A percentile compares a stretch with the other conserved stretches of the same genome.
Conservation (phyloP, 2,113 vertebrate species). For the Cottus gobio region DNA sequence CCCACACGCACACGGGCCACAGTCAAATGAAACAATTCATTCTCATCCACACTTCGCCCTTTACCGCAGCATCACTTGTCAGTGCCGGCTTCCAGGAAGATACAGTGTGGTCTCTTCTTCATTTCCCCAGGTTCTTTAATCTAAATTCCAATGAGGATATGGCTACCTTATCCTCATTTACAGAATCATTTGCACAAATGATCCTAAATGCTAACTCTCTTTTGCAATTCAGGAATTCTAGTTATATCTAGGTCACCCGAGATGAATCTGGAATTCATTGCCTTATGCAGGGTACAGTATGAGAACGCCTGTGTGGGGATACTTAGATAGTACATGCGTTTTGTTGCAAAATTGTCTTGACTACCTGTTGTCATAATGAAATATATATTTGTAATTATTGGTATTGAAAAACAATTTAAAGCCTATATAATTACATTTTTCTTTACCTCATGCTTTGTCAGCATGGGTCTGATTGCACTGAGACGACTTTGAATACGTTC, state of each 20-base stretch:
- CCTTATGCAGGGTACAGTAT: background rate
- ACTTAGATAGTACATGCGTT: background rate
- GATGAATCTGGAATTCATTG: conserved; percentile 33
- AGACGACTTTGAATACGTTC: background rate
- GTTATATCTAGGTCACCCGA: conserved; percentile 33
- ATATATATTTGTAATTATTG: background rate
- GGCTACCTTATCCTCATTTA: conserved; percentile 39
- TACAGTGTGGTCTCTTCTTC: conserved; percentile 30
- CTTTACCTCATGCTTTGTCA: background rate
- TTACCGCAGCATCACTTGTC: conserved; percentile 19
- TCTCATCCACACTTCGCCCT: conserved; percentile 26
- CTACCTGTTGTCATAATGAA: background rate
- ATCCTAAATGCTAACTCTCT: conserved; percentile 29
- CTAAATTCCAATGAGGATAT: conserved; percentile 31
- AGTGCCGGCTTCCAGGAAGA: conserved; percentile 27
- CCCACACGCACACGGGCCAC: conserved; percentile 12
- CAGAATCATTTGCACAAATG: conserved; percentile 50
- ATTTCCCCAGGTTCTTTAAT: conserved; percentile 47
- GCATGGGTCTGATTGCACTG: background rate
- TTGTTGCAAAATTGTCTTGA: conserved; percentile 4
- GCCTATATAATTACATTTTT: background rate
- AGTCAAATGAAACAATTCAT: conserved; percentile 47
- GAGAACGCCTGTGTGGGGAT: background rate
- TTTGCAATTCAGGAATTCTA: conserved; percentile 23
- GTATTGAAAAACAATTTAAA: background rate